Base-by-base conservation (phyloP, 2,888 invertebrate genomes). In the Cheilosia vulpina region DNA sequence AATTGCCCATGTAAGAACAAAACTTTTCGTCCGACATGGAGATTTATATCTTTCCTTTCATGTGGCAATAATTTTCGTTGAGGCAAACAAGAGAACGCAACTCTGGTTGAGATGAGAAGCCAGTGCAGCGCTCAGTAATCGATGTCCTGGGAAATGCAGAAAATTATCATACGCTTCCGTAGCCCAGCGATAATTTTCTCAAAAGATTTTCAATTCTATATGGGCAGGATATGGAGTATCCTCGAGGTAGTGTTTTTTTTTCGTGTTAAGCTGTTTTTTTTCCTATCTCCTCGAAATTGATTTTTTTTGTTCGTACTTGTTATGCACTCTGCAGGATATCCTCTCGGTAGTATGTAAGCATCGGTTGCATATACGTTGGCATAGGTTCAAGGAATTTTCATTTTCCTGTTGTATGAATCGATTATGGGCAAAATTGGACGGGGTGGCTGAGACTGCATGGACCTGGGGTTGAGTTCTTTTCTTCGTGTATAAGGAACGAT, bases 1-100 rank as follows among this genome's bases (percentile, higher is more conserved):
- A 85, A 85, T 85, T 85, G 85, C 85, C 85, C 85, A 85, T 85
- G 85, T 81, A 85, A 85, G 85, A 85, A 85, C 81, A 85, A 85
- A 85, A 85, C 76, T 85, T 85, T 85, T 85, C 76, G 71, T 57
- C 81, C 81, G 81, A 85, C 81, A 85, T 19, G 47, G 57, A 72
- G 72, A 85, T 81, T 85, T 85, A 81, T 81, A 81, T 63, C 81
- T 55, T 68, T 85, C 76, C 85, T 81, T 85, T 85, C 85, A 81
- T 85, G 85, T 72, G 85, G 85, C 76, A 85, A 85, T 85, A 85
- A 85, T 81, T 85, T 79, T 21, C 50, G 76, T 80, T 57, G 60
- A 55, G 63, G 84, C 84, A 79, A 84, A 80, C 84, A 80, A 79
- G 79, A 1, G 60, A 60, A 43, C 60, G 60, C 68, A 57, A 68